Evolutionary conservation across 2,797 vertebrate genomes (phyloP), one percentile per base, ranked within the genome.

Genomic region (Melanitta fusca): DNA sequence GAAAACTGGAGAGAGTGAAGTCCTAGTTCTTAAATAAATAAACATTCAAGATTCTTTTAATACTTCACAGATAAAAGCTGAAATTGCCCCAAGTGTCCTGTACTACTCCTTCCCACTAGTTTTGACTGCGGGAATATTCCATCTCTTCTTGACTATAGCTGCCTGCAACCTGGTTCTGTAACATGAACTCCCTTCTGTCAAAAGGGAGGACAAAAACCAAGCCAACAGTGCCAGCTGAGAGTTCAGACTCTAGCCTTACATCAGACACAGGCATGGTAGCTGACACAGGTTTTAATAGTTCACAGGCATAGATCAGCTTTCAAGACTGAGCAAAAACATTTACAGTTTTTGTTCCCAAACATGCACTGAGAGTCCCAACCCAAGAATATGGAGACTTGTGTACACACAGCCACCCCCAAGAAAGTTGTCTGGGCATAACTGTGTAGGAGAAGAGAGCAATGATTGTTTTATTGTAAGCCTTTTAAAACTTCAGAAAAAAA

Each of bases 381-480:
- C 32, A 60, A 53, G 19, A 85, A n/a, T 36, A 58, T 11, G 18
- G 18, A 66, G 39, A 90, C 74, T 24, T 39, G 39, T 11, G 12
- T 32, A 51, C 7, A 57, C 18, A 69, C 22, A 85, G 73, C 39
- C 43, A 39, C 30, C 34, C 74, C 57, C 30, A 30, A 34, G 36
- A 75, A 54, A 75, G 27, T 56, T 53, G 41, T 51, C 58, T 36
- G 56, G 73, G 49, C 11, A 3, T 36, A 73, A 78, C 24, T 38
- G 6, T 54, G 27, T 84, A 72, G 56, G 30, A 88, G 24, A 73
- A 68, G 11, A 78, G 41, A 19, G 68, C 22, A 80, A 10, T 5
- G 6, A 49, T 4, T 56, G 13, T 41, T 97, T 95, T 96, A 97
- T 82, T 96, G 1, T 53, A 80, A 82, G 24, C 58, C n/a, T 61